These are phyloP conservation scores for Crax fasciolata DNA, from an alignment of 2,797 vertebrate genomes.

Conservation along the genomic window DNA sequence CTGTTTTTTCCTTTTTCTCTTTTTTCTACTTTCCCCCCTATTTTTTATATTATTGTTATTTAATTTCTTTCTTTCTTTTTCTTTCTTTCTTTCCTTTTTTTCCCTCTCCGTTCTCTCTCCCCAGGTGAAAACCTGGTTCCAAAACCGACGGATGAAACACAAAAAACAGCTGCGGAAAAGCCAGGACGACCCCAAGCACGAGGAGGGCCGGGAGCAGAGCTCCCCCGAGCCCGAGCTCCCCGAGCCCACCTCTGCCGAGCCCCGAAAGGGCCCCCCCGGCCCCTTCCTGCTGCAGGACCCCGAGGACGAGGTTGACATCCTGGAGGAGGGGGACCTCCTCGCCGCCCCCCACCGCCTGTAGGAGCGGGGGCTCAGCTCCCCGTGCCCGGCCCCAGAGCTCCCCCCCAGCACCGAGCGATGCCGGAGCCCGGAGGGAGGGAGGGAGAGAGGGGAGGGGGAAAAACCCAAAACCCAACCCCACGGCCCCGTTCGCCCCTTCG, in stretches of 20 bases:
- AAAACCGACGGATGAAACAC: constrained; percentile 98
- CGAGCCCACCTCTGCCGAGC: constrained; percentile 73
- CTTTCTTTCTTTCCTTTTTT: fast-evolving
- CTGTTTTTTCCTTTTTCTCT: not conserved
- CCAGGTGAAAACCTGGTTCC: constrained; percentile 99
- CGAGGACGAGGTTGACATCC: constrained; percentile 95
- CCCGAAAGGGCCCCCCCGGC: constrained; percentile 75
- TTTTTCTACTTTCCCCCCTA: too few relatives aligned
- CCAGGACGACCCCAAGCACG: constrained; percentile 92
- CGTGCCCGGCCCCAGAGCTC: not conserved
- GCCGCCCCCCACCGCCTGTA: constrained; percentile 73
- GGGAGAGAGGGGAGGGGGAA: not conserved
- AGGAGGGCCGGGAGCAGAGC: constrained; percentile 86
- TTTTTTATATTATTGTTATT: too few relatives aligned
- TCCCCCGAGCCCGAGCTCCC: constrained; percentile 86
- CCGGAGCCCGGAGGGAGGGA: not conserved
- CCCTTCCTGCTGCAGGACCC: constrained; percentile 88
- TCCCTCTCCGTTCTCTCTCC: not conserved
- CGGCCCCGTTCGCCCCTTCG: not conserved
- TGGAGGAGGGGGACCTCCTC: constrained; percentile 87
- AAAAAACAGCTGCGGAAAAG: constrained; percentile 97
- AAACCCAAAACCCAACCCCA: not conserved
- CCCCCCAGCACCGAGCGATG: fast-evolving
- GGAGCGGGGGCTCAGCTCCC: not conserved
- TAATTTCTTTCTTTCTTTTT: too few relatives aligned